These are phyloP conservation scores for Cheilosia urbana DNA, from an alignment of 2,888 invertebrate genomes.

Conservation along the genomic window DNA sequence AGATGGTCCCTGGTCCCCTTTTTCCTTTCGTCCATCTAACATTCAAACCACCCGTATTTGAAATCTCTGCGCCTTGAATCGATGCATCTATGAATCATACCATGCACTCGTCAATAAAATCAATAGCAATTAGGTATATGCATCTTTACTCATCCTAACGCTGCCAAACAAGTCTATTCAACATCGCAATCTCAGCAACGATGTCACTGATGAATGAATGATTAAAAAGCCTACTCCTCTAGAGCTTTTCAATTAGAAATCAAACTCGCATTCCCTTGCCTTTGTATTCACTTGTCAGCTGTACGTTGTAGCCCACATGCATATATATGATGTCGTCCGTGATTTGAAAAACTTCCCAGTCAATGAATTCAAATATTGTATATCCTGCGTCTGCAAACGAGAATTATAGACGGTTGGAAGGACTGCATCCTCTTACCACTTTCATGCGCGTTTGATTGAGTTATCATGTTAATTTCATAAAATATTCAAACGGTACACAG, in stretches of 20 bases:
- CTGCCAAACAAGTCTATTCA: background rate
- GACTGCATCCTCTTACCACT: constrained; percentile 1
- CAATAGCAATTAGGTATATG: constrained; percentile 36
- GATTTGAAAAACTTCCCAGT: constrained; percentile 53
- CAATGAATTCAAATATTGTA: constrained; percentile 26
- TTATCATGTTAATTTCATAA: constrained; percentile 61
- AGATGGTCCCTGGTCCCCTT: too few relatives aligned
- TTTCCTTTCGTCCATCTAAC: background rate
- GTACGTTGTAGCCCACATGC: background rate
- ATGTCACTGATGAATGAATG: constrained; percentile 43
- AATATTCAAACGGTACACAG: constrained; percentile 56
- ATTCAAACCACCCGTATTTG: background rate
- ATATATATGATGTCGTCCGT: background rate
- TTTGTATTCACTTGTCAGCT: constrained; percentile 22
- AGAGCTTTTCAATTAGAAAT: constrained; percentile 38
- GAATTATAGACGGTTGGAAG: constrained; percentile 1
- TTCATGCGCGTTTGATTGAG: constrained; percentile 31
- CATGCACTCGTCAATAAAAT: constrained; percentile 6
- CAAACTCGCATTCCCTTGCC: background rate
- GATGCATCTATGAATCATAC: background rate
- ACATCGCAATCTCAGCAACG: background rate
- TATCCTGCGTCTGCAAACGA: too few relatives aligned
- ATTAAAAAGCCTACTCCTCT: constrained; percentile 42
- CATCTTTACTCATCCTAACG: background rate
- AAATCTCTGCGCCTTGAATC: background rate